Evolutionary conservation across 2,113 vertebrate species (phyloP).

Genomic region (Physeter macrocephalus): DNA sequence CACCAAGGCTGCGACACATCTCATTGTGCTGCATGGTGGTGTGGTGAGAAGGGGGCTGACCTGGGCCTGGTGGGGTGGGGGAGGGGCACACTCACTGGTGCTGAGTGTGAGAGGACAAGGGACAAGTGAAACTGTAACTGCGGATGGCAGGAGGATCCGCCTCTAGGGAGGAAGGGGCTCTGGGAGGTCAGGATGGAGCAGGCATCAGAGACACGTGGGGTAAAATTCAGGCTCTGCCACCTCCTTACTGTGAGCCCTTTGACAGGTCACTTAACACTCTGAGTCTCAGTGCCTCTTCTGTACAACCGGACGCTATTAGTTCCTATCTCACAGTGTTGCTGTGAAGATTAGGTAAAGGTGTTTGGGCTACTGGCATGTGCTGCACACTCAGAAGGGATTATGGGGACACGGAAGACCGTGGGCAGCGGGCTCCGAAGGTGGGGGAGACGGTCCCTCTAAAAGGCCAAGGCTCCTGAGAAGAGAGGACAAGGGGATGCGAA

Average conservation of each 20-base stretch:
- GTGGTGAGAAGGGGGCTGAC: conserved; percentile 73
- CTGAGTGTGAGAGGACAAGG: neutral
- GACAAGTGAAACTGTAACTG: neutral
- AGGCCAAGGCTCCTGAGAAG: neutral
- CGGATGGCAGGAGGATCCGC: neutral
- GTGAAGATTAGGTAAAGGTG: neutral
- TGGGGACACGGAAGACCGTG: neutral
- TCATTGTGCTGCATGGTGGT: conserved; percentile 77
- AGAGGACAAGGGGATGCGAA: neutral
- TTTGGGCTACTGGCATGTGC: conserved; percentile 75
- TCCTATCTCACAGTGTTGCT: neutral
- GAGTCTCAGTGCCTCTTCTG: neutral
- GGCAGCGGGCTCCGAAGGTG: neutral
- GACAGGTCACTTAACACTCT: neutral
- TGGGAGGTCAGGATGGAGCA: conserved; percentile 7
- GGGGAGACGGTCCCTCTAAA: neutral
- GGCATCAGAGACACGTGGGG: neutral
- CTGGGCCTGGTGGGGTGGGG: neutral
- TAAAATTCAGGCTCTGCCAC: neutral
- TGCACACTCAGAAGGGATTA: conserved; percentile 54
- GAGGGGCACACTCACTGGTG: neutral
- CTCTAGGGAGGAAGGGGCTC: neutral
- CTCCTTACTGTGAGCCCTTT: neutral
- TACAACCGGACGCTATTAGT: neutral
- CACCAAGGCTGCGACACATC: conserved; percentile 77